Conservation (phyloP, 2,113 vertebrate genomes). For the Thamnaconus septentrionalis region DNA sequence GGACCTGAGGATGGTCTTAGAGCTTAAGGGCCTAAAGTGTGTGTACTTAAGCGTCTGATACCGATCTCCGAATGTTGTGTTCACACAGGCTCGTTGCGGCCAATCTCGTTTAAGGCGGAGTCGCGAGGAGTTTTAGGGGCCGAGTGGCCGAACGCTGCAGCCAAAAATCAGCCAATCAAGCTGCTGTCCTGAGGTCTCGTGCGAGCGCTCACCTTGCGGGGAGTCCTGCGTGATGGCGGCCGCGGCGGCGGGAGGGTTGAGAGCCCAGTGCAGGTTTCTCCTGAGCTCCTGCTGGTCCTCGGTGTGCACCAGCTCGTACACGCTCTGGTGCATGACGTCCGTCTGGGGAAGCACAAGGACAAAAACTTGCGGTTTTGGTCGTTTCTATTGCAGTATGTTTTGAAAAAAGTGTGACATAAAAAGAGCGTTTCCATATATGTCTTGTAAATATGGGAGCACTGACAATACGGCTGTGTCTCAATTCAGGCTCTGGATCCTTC, state of each 20-base stretch:
- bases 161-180: too few species aligned
- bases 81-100: neutral
- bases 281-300: conserved; percentile 83
- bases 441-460: too few species aligned
- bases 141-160: too few species aligned
- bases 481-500: too few species aligned
- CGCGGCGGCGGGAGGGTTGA: conserved; percentile 53
- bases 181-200: too few species aligned
- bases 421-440: too few species aligned
- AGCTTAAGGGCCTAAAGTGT: conserved; percentile 34
- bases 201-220: conserved; percentile 49
- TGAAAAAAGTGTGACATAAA: too few species aligned
- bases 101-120: too few species aligned
- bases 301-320: conserved; percentile 81
- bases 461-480: too few species aligned
- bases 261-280: conserved; percentile 80
- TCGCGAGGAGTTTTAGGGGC: too few species aligned
- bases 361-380: too few species aligned
- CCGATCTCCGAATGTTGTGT: neutral
- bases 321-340: conserved; percentile 83
- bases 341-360: conserved; percentile 63
- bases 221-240: conserved; percentile 46
- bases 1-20: conserved; percentile 43
- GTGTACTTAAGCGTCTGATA: conserved; percentile 22
- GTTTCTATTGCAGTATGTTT: too few species aligned